Base-by-base conservation (phyloP, 2,113 vertebrate genomes). In the Grus americana region DNA sequence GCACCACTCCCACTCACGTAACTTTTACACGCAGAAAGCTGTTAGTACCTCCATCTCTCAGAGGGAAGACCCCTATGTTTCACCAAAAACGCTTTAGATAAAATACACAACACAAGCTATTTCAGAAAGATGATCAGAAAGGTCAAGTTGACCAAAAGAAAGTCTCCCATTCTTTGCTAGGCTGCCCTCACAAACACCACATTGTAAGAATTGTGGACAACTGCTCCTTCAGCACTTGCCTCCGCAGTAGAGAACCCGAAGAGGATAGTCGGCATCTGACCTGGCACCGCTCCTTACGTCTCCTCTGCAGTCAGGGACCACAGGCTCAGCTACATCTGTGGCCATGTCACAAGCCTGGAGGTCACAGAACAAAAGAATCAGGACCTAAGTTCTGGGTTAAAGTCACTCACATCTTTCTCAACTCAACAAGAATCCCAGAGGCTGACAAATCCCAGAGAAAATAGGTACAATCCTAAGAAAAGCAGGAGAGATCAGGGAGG, bases 181-280 rank as follows among this genome's bases (percentile, higher is more conserved):
- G 70, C 19, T 78, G 50, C 67, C 86, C 78, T 78, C 54, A 49
- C 84, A 59, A 86, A 38, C n/a, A 67, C 46, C 23, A 52, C 32
- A 42, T 13, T 10, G 38, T 44, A 36, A 52, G 38, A 34, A 47
- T 40, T 7, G 1, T 20, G 44, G 36, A 12, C 54, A 79, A 22
- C 23, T 27, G 22, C 55, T 36, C 78, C 24, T n/a, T 23, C 36
- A 72, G 57, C 79, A 98, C 98, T 96, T 98, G 98, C 99, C 99
- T 99, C 99, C 99, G 15, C 99, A 99, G 96, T 99, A 99, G 72
- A 99, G 99, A 12, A 99, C 99, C 92, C 99, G 99, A 50, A 99
- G 98, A 8, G 99, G 99, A 92, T 99, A 99, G 84, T 99, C 98
- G 0, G 97, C 89, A 52, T 99, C 98, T 10, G 96, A 78, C 84